These are phyloP conservation scores for Tachypleus tridentatus DNA, from an alignment of 1,140 invertebrate genomes.

Conservation along the genomic window DNA sequence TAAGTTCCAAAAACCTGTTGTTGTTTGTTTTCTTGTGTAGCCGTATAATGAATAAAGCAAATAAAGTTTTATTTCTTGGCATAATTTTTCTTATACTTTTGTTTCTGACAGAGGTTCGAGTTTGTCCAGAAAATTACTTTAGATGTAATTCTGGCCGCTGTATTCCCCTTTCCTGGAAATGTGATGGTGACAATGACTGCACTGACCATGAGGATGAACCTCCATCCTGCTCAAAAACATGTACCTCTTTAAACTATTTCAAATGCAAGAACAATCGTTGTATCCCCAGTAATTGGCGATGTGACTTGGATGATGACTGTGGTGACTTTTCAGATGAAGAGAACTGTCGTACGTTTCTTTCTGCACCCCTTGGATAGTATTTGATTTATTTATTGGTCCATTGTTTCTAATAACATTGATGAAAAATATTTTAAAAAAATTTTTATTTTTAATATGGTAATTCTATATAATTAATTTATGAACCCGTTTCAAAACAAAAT, in stretches of 20 bases:
- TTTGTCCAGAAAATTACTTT: conserved; percentile 42
- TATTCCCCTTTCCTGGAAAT: conserved; percentile 62
- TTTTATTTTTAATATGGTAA: too few relatives aligned
- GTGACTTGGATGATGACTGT: conserved; percentile 90
- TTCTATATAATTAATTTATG: too few relatives aligned
- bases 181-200: conserved; percentile 48
- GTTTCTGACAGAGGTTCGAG: conserved; percentile 31
- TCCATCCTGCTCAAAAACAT: conserved; percentile 18
- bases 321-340: conserved; percentile 92
- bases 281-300: conserved; percentile 84
- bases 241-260: conserved; percentile 42
- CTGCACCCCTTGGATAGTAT: conserved; percentile 45
- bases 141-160: conserved; percentile 54
- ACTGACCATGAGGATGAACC: conserved; percentile 28
- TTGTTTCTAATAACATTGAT: neutral
- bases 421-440: too few relatives aligned
- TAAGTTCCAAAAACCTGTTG: too few relatives aligned
- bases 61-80: too few relatives aligned
- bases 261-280: conserved; percentile 83
- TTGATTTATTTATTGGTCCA: conserved; percentile 38
- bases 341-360: conserved; percentile 37
- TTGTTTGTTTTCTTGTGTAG: too few relatives aligned
- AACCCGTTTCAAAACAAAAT: too few relatives aligned
- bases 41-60: too few relatives aligned
- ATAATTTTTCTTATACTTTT: too few relatives aligned